Evolutionary conservation across 2,888 invertebrate genomes (phyloP), one percentile per base, ranked within the genome.

Genomic region (Lathronympha strigana): DNA sequence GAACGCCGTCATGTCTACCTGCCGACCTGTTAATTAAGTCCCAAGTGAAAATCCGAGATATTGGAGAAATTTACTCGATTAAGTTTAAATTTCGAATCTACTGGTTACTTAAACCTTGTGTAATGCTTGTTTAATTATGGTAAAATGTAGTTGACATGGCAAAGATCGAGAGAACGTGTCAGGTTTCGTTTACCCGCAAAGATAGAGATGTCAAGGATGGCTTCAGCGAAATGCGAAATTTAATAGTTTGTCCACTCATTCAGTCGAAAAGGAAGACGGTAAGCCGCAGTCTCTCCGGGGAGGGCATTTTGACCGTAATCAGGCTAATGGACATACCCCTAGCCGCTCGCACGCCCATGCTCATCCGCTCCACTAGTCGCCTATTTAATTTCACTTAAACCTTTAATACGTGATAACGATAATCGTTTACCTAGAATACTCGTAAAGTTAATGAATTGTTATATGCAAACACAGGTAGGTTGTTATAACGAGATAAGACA

Each of bases 241-340:
- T 76, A 75, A 77, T 78, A 79, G 75, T 76, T 71, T 63, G 62
- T 67, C 61, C 45, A 77, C 75, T 76, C 72, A 76, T 76, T 75
- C 72, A 69, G 73, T 76, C 75, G 76, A 77, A 51, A 77, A 79
- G 76, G 80, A 77, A 78, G 81, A 76, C 76, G 76, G 77, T 76
- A 76, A 75, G 77, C 83, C 83, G 76, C 82, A 78, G 75, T 74
- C 77, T 80, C 86, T 82, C 79, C 77, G 78, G 83, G 82, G 78
- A 76, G 83, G 81, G 77, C 83, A 81, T 86, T 87, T 86, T 84
- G 88, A 87, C 88, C 88, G 89, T 89, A 89, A 89, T 89, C 89
- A 89, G 81, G 80, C 86, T 89, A 89, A 89, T 89, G 88, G 87
- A 85, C 83, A 82, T 83, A 84, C 87, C 87, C 84, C 85, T 83